Evolutionary conservation across 2,113 vertebrate genomes (phyloP), one percentile per base, ranked within the genome.

Genomic region (Brachyistius frenatus): DNA sequence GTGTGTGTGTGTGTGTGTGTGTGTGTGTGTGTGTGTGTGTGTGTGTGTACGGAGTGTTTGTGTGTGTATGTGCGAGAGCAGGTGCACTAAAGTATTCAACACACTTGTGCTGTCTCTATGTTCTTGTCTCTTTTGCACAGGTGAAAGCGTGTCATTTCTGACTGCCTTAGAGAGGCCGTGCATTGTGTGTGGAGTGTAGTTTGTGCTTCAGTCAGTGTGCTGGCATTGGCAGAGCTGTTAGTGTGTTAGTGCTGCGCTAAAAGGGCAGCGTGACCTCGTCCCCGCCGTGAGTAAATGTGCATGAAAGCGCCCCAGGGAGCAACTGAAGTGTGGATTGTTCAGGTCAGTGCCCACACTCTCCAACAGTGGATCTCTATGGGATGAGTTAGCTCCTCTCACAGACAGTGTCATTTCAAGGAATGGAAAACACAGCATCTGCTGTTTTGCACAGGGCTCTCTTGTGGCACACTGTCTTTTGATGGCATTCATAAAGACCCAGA

Each of bases 201-300:
- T 37, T 61, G 65, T 47, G 47, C 78, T 32, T 66, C 50, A 66
- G 72, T 77, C 44, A 41, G 56, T 49, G 70, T 57, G 62, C 36
- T 23, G 46, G 57, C 37, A 33, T 32, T 37, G 37, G 53, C 9
- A 9, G 58, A 44, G 62, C 78, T 80, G 79, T 78, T 64, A 44
- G 84, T 84, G 86, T 85, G 81, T 83, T 69, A 72, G 81, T n/a
- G 49, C 69, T 63, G 74, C 35, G 62, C 88, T 90, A 90, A 91
- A 90, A 89, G 87, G 90, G 76, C 90, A 83, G 72, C 64, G 7
- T 81, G 88, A 93, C 90, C 89, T 87, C 65, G 37, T 88, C 78
- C 63, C 79, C 69, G 80, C 66, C 57, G 69, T 86, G 83, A 70
- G 87, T 90, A 89, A 92, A 89, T 85, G 88, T 85, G 78, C 90